These are phyloP conservation scores for Pantherophis vulpinus DNA, from an alignment of 2,797 vertebrate species.

Conservation along the genomic window DNA sequence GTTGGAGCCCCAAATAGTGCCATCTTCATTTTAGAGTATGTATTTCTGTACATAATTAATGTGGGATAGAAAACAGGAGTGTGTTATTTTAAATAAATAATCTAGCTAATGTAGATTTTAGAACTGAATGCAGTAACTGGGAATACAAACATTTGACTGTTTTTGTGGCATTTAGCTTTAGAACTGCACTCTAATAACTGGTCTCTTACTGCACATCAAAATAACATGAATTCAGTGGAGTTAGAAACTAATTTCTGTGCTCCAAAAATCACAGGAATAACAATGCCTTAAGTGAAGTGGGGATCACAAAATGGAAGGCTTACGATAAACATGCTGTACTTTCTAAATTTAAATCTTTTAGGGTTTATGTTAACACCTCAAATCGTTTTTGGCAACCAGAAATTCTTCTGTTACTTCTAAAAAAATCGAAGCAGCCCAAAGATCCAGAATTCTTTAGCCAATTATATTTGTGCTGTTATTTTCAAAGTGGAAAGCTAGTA, in stretches of 20 bases:
- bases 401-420: neutral
- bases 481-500: neutral
- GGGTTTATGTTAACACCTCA: neutral
- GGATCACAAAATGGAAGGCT: neutral
- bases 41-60: neutral
- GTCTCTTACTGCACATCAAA: constrained; percentile 2
- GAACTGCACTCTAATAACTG: neutral
- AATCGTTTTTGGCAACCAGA: neutral
- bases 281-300: neutral
- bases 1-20: neutral
- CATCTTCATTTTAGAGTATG: neutral
- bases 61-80: neutral
- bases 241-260: constrained; percentile 23
- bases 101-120: neutral
- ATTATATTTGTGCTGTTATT: neutral
- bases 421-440: neutral
- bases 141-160: constrained; percentile 1
- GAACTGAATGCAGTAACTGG: neutral
- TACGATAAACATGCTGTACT: neutral
- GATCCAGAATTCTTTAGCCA: neutral
- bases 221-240: constrained; percentile 4
- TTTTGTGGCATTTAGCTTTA: neutral
- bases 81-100: neutral
- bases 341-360: neutral
- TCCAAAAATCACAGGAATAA: constrained; percentile 24